Evolutionary conservation across 2,113 vertebrate species (phyloP).

Genomic region (Coptodon rendalli): DNA sequence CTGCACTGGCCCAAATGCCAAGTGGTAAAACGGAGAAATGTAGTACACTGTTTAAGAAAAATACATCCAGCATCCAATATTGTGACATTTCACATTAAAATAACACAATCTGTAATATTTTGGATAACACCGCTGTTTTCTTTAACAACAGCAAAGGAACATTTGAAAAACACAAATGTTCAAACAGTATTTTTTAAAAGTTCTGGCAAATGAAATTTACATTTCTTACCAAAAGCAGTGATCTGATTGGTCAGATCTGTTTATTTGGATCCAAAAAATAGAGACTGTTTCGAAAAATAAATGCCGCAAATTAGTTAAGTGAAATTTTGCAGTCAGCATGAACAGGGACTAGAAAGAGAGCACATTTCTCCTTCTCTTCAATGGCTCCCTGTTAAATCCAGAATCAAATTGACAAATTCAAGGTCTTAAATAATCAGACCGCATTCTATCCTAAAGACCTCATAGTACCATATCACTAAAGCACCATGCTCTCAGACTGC

Average conservation of each 20-base stretch:
- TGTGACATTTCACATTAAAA: neutral
- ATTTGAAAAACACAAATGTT: neutral
- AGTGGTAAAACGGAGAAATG: fast-evolving
- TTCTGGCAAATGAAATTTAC: neutral
- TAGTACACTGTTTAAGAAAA: neutral
- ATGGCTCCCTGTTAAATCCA: neutral
- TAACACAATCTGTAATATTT: neutral
- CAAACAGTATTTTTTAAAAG: neutral
- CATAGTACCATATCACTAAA: neutral
- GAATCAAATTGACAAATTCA: neutral
- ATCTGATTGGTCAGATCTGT: neutral
- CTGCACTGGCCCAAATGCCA: neutral
- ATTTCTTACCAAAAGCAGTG: neutral
- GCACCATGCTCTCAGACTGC: neutral
- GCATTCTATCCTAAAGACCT: neutral
- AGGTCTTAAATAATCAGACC: neutral
- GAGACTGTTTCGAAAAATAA: neutral
- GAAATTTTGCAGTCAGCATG: neutral
- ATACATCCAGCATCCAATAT: neutral
- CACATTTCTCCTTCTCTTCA: neutral
- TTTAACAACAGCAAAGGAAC: neutral
- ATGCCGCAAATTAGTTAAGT: neutral
- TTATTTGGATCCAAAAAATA: neutral
- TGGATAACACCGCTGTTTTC: neutral
- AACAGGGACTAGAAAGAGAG: neutral